Conservation (phyloP, 2,113 vertebrate species). For the Campylomormyrus numenius region DNA sequence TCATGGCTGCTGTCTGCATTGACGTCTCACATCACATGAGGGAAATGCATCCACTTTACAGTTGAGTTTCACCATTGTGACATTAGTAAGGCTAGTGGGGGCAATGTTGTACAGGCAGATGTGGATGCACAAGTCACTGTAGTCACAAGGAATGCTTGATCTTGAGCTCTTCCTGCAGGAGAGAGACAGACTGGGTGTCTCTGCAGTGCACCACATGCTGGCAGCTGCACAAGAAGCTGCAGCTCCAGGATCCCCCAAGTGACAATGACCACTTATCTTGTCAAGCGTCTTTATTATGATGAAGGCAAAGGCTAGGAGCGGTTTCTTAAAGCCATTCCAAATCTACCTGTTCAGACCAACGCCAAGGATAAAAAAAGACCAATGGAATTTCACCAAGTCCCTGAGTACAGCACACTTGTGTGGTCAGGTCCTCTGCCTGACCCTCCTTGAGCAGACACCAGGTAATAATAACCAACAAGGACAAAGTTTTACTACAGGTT, state of each 20-base stretch:
- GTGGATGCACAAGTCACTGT: conserved; percentile 73
- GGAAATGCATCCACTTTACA: conserved; percentile 62
- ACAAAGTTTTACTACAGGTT: background rate
- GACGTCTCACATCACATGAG: background rate
- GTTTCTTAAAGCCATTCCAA: background rate
- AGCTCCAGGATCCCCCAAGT: background rate
- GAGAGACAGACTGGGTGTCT: conserved; percentile 76
- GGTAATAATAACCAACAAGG: background rate
- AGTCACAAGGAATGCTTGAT: conserved; percentile 71
- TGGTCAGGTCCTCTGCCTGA: too few species aligned
- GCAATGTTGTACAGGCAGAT: conserved; percentile 79
- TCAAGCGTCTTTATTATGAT: background rate
- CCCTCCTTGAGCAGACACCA: too few species aligned
- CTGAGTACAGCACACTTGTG: background rate
- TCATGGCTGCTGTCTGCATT: background rate
- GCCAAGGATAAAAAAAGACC: background rate
- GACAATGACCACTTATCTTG: background rate
- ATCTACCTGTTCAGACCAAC: background rate
- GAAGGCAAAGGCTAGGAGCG: background rate
- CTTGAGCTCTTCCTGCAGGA: conserved; percentile 77
- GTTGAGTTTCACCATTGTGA: conserved; percentile 77
- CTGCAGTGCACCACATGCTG: conserved; percentile 76
- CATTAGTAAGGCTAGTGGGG: conserved; percentile 74
- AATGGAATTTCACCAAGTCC: background rate
- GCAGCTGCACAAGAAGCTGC: conserved; percentile 56